Evolutionary conservation across 2,797 vertebrate species (phyloP).

Genomic region (Petrocephalus sullivani): DNA sequence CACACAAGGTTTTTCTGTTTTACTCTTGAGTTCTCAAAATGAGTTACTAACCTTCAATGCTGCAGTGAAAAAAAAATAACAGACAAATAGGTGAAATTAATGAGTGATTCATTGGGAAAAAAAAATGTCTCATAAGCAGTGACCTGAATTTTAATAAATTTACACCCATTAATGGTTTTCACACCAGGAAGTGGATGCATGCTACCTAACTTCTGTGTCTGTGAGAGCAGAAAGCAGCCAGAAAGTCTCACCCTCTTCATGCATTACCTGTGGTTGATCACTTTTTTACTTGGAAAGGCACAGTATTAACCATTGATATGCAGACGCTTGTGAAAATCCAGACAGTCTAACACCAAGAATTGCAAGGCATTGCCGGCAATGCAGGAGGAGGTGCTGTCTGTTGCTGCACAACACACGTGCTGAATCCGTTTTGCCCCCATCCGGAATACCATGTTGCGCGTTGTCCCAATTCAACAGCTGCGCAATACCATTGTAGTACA

Average conservation of each 20-base stretch:
- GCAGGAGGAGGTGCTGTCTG: not conserved
- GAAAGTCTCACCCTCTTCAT: not conserved
- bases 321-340: not conserved
- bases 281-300: not conserved
- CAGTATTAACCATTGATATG: not conserved
- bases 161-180: not conserved
- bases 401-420: no score
- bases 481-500: not conserved
- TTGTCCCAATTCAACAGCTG: not conserved
- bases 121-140: not conserved
- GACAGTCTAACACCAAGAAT: not conserved
- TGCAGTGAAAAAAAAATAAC: not conserved
- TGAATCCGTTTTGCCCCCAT: not conserved
- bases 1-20: not conserved
- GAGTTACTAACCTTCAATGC: not conserved
- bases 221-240: not conserved
- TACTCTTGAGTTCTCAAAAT: not conserved
- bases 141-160: not conserved
- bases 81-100: not conserved
- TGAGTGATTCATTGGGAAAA: not conserved
- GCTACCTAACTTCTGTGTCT: not conserved
- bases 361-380: not conserved
- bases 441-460: not conserved
- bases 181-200: not conserved
- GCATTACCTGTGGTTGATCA: not conserved